Percentiles rank a stretch among this genome's conserved stretches.
Conservation (phyloP, 2,113 vertebrate species). For the Sceloporus tristichus region DNA sequence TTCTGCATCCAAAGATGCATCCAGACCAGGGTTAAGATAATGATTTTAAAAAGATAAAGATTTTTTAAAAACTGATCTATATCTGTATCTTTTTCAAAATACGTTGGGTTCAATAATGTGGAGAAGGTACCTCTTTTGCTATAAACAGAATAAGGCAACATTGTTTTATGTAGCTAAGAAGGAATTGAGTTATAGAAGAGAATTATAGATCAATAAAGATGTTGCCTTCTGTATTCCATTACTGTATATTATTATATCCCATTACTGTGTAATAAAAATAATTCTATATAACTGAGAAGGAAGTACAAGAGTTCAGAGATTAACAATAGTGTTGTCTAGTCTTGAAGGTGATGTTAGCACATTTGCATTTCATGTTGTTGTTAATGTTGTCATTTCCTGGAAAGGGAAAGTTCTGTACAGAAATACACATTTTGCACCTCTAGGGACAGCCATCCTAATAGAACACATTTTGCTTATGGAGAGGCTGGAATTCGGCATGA, state of each 20-base stretch:
- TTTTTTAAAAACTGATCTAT: not conserved
- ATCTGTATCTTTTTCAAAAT: not conserved
- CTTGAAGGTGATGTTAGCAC: not conserved
- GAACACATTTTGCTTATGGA: too few species aligned
- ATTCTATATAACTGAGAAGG: not conserved
- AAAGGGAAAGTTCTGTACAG: too few species aligned
- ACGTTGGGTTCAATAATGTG: not conserved
- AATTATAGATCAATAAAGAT: constrained; percentile 1
- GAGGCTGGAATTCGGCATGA: too few species aligned
- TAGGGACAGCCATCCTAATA: too few species aligned
- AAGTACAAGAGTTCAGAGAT: not conserved
- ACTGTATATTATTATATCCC: not conserved
- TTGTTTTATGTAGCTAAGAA: not conserved
- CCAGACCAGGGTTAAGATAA: not conserved
- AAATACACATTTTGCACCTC: too few species aligned
- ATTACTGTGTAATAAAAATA: not conserved
- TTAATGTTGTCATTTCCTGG: too few species aligned
- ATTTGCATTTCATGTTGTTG: not conserved
- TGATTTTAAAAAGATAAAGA: not conserved
- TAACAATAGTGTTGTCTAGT: not conserved
- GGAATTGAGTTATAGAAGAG: not conserved
- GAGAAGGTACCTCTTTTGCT: not conserved
- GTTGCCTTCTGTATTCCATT: not conserved
- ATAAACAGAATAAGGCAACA: not conserved
- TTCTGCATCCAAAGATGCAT: too few species aligned